Evolutionary conservation across 2,888 invertebrate species (phyloP).

Genomic region (Phragmatobia fuliginosa): DNA sequence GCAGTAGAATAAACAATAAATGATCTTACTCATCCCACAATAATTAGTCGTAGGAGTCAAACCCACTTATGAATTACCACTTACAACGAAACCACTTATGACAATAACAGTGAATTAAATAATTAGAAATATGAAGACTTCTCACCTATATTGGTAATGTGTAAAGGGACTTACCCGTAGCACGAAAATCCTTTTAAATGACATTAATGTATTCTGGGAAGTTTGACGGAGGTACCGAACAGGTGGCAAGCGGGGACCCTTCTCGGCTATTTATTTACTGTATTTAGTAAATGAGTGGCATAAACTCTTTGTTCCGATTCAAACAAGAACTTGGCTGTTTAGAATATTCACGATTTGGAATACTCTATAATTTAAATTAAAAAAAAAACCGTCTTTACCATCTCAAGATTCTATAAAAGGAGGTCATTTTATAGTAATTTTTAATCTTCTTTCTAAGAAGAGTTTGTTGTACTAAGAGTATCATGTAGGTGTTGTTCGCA

Average conservation of each 20-base stretch:
- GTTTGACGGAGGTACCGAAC: conserved; percentile 1
- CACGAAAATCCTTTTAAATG: conserved; percentile 1
- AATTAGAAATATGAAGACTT: background rate
- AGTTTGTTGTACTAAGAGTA: too few relatives aligned
- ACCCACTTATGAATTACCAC: too few relatives aligned
- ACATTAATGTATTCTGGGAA: conserved; percentile 5
- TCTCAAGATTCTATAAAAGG: too few relatives aligned
- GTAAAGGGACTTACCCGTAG: background rate
- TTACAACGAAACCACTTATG: too few relatives aligned
- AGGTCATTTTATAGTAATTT: too few relatives aligned
- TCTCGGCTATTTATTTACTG: background rate
- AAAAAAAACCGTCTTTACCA: too few relatives aligned
- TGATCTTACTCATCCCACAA: background rate
- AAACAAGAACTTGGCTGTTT: background rate
- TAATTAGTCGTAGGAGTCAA: background rate
- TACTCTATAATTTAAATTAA: too few relatives aligned
- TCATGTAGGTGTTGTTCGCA: too few relatives aligned
- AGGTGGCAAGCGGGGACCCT: background rate
- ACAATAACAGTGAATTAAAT: background rate
- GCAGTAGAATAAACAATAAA: too few relatives aligned
- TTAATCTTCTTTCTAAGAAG: too few relatives aligned
- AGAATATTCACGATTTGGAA: background rate
- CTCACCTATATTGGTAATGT: background rate
- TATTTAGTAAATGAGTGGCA: background rate
- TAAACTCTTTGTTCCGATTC: background rate